Conservation (phyloP, 2,888 invertebrate genomes). For the Conchocele bisecta region DNA sequence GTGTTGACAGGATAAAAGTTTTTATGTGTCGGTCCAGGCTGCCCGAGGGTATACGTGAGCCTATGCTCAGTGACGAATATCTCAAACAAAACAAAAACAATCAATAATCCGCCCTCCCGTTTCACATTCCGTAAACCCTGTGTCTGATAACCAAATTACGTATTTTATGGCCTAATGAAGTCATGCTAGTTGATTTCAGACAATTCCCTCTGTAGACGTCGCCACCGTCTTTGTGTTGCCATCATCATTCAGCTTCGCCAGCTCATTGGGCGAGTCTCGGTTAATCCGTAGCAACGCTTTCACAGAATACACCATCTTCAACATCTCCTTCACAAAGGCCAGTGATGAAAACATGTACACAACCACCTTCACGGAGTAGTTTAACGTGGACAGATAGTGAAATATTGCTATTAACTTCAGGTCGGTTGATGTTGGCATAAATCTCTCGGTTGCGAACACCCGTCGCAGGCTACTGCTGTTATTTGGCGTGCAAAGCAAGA, state of each 20-base stretch:
- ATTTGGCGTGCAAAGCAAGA: slow-evolving; percentile 53
- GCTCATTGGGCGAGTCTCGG: background rate
- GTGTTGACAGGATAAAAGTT: no score
- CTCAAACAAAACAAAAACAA: no score
- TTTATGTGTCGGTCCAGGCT: no score
- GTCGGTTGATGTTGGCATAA: slow-evolving; percentile 11
- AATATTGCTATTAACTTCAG: slow-evolving; percentile 29
- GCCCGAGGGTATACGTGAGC: no score
- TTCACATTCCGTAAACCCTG: no score
- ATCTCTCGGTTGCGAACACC: slow-evolving; percentile 10
- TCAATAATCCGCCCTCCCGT: no score
- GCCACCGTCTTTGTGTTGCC: slow-evolving; percentile 9
- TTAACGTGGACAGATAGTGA: slow-evolving; percentile 43
- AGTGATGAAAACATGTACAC: slow-evolving; percentile 48
- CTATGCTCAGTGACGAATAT: no score
- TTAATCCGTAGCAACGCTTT: background rate
- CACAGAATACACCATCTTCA: slow-evolving; percentile 24
- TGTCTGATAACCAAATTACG: no score
- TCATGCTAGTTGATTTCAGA: background rate
- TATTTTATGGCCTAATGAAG: background rate
- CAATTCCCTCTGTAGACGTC: slow-evolving; percentile 13
- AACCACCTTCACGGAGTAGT: slow-evolving; percentile 43
- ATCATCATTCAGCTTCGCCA: background rate
- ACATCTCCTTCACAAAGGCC: slow-evolving; percentile 39
- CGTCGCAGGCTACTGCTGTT: slow-evolving; percentile 38